phyloP scores from a whole-genome alignment of 2,113 vertebrate species.

The Struthidea cinerea region DNA sequence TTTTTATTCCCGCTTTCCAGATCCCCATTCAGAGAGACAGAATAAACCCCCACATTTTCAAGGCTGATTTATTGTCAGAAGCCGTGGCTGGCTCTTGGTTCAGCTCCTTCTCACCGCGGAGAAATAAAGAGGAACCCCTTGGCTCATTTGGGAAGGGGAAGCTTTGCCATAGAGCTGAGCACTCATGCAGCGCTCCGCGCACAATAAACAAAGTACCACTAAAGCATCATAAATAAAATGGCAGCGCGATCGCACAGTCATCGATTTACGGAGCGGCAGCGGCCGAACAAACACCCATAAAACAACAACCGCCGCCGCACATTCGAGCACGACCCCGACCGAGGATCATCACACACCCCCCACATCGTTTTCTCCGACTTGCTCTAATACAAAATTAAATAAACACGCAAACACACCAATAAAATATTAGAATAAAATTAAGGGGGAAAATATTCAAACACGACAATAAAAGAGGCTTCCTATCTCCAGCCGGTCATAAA shows the following conservation, averaged over 20 bases:
- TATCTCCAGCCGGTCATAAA: conserved; percentile 34
- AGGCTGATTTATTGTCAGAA: conserved; percentile 1
- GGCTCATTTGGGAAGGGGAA: background rate
- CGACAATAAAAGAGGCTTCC: background rate
- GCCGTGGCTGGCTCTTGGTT: background rate
- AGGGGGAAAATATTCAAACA: background rate
- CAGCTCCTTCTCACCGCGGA: background rate
- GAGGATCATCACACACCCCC: background rate
- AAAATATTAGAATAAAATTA: background rate
- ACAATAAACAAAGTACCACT: conserved; percentile 60
- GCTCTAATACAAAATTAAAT: background rate
- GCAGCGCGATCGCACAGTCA: conserved; percentile 58
- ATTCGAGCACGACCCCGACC: conserved; percentile 3
- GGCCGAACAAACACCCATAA: conserved; percentile 48
- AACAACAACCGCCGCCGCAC: conserved; percentile 6
- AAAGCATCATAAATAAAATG: conserved; percentile 76
- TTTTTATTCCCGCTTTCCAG: background rate
- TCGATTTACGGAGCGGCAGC: conserved; percentile 57
- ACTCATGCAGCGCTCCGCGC: background rate
- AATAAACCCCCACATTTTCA: background rate
- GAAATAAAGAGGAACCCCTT: background rate
- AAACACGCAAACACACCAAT: background rate
- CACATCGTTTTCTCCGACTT: background rate
- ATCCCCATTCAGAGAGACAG: background rate
- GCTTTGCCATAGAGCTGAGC: background rate